Conservation (phyloP, 2,888 invertebrate genomes). For the Tetramorium bicarinatum region DNA sequence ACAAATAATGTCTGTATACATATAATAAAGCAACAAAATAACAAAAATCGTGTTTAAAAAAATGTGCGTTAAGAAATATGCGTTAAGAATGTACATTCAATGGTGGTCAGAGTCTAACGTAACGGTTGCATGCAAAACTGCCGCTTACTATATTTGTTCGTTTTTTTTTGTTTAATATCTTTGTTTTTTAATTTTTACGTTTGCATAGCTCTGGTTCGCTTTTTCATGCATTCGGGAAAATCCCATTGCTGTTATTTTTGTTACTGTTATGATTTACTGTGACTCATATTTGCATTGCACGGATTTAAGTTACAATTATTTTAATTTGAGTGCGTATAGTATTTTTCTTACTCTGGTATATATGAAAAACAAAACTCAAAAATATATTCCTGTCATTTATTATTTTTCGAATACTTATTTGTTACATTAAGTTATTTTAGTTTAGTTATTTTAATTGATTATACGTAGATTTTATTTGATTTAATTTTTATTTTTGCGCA, state of each 20-base stretch:
- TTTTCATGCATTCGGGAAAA: constrained; percentile 32
- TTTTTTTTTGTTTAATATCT: constrained; percentile 65
- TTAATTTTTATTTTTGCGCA: constrained; percentile 2
- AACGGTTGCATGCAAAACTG: constrained; percentile 78
- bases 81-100: constrained; percentile 63
- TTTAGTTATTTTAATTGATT: constrained; percentile 1
- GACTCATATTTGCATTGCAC: constrained; percentile 14
- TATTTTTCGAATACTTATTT: constrained; percentile 4
- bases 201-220: constrained; percentile 43
- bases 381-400: neutral
- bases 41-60: neutral
- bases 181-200: constrained; percentile 57
- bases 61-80: constrained; percentile 37
- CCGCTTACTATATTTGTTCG: constrained; percentile 71
- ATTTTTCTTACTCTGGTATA: constrained; percentile 7
- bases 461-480: neutral
- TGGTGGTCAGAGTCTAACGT: constrained; percentile 81
- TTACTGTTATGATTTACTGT: constrained; percentile 19
- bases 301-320: constrained; percentile 22
- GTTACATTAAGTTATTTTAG: neutral
- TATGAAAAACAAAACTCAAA: neutral
- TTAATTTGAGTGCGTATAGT: neutral
- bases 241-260: constrained; percentile 34
- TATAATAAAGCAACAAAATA: neutral
- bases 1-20: constrained; percentile 2